These are phyloP conservation scores for Acridotheres tristis DNA, from an alignment of 2,797 vertebrate genomes.

Conservation along the genomic window DNA sequence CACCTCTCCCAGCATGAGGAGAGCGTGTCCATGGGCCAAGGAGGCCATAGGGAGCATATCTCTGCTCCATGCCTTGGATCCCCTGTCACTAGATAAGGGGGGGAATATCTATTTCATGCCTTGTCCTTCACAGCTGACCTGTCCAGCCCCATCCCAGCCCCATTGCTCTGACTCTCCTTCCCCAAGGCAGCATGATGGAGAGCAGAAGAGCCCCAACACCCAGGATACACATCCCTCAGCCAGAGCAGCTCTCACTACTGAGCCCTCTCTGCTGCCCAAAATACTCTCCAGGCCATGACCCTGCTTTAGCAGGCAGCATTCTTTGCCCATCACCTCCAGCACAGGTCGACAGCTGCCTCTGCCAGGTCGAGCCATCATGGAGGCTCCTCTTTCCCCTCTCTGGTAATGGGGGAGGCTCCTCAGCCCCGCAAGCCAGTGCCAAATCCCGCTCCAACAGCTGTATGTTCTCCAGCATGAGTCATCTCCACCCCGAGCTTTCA, in stretches of 20 bases:
- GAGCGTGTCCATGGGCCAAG: accelerated
- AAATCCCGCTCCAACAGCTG: conserved; percentile 29
- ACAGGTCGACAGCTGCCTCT: not conserved
- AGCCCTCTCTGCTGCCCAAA: not conserved
- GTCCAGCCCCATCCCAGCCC: not conserved
- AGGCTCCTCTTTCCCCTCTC: not conserved
- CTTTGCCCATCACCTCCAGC: not conserved
- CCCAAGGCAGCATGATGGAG: not conserved
- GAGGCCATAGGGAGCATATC: not conserved
- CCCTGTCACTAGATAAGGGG: not conserved
- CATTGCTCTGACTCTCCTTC: not conserved
- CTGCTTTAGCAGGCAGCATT: not conserved
- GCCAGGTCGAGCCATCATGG: not conserved
- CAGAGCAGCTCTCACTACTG: not conserved
- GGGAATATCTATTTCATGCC: not conserved
- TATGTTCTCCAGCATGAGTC: conserved; percentile 53
- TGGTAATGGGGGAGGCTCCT: not conserved
- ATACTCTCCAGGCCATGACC: not conserved
- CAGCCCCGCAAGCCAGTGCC: not conserved
- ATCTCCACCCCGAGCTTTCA: conserved; percentile 20
- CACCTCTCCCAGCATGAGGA: accelerated
- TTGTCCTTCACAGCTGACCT: not conserved
- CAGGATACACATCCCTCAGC: not conserved
- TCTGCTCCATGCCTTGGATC: not conserved
- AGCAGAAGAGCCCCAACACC: not conserved